Percentiles rank a stretch among this genome's conserved stretches.
phyloP scores from a whole-genome alignment of 2,113 vertebrate genomes.

The Chaenocephalus aceratus region DNA sequence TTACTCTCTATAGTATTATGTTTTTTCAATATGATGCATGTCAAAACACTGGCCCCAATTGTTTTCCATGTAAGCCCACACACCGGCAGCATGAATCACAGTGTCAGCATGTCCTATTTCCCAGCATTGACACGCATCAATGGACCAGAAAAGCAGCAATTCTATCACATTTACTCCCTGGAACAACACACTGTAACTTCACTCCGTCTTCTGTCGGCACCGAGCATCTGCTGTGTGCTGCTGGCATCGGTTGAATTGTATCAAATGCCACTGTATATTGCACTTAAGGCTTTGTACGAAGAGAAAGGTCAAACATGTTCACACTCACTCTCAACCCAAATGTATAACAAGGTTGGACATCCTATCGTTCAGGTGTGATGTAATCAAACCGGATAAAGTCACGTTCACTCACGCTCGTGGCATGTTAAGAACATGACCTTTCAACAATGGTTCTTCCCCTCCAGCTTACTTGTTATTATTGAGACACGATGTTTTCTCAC shows the following conservation, averaged over 20 bases:
- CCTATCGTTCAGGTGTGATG: neutral
- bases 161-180: slow-evolving; percentile 32
- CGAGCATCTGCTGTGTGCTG: slow-evolving; percentile 28
- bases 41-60: neutral
- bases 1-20: neutral
- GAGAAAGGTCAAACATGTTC: slow-evolving; percentile 31
- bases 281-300: neutral
- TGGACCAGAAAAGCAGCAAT: slow-evolving; percentile 46
- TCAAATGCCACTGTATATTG: neutral
- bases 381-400: neutral
- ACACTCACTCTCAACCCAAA: neutral
- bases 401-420: neutral
- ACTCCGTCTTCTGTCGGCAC: slow-evolving; percentile 31
- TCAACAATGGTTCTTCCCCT: slow-evolving; percentile 6
- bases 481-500: neutral
- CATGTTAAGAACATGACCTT: neutral
- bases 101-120: slow-evolving; percentile 23
- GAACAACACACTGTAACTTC: slow-evolving; percentile 12
- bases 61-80: slow-evolving; percentile 2
- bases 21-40: neutral
- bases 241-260: neutral
- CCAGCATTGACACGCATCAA: slow-evolving; percentile 38
- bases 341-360: neutral
- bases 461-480: neutral
- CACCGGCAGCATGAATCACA: neutral